These are phyloP conservation scores for Acanthiza pusilla DNA, from an alignment of 2,797 vertebrate species.

Conservation along the genomic window DNA sequence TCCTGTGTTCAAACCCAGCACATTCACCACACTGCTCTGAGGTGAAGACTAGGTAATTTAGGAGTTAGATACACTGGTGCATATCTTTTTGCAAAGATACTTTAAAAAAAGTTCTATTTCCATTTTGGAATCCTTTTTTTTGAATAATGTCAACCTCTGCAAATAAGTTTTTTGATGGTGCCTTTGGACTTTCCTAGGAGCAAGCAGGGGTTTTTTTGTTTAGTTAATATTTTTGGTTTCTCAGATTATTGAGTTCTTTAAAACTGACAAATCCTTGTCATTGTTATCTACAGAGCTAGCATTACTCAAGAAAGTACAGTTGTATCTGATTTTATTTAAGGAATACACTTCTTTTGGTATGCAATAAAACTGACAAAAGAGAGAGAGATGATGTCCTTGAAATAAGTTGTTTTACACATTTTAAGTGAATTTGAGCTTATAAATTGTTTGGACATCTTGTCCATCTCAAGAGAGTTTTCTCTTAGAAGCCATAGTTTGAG, in stretches of 20 bases:
- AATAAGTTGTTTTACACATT: neutral
- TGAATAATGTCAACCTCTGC: neutral
- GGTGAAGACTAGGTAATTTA: neutral
- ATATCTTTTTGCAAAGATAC: neutral
- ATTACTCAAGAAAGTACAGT: neutral
- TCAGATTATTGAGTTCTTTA: neutral
- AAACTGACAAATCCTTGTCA: neutral
- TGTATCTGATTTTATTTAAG: neutral
- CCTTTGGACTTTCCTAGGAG: too few relatives aligned
- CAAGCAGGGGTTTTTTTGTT: too few relatives aligned
- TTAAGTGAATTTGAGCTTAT: neutral
- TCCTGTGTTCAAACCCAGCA: neutral
- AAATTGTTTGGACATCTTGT: neutral
- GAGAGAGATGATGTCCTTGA: neutral
- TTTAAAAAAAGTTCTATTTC: neutral
- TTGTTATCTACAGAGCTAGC: neutral
- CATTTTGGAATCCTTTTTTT: neutral
- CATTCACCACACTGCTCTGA: neutral
- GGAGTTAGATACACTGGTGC: neutral
- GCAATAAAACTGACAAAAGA: neutral
- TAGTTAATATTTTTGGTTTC: neutral
- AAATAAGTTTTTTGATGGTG: neutral
- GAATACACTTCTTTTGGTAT: neutral
- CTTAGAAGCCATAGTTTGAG: neutral
- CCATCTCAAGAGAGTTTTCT: neutral